phyloP scores from a whole-genome alignment of 1,140 invertebrate species.

The Drosophila subobscura region DNA sequence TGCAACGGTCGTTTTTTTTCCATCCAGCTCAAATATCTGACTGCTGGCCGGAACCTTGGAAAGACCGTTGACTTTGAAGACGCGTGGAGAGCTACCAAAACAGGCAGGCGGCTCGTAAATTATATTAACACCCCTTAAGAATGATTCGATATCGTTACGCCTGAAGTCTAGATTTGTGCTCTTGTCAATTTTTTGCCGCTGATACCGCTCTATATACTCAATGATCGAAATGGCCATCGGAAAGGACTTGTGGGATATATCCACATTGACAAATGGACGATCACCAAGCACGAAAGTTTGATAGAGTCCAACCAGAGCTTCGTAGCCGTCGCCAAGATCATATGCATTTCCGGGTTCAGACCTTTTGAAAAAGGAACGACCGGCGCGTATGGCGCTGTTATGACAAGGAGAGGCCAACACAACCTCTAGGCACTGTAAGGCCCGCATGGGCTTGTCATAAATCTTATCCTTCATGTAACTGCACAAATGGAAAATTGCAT shows the following conservation, averaged over 20 bases:
- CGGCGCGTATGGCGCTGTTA: conserved; percentile 85
- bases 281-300: conserved; percentile 90
- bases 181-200: neutral
- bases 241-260: conserved; percentile 89
- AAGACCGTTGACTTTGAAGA: conserved; percentile 85
- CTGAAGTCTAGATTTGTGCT: conserved; percentile 4
- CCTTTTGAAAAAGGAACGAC: conserved; percentile 83
- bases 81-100: conserved; percentile 55
- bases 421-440: conserved; percentile 92
- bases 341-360: conserved; percentile 36
- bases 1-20: conserved; percentile 78
- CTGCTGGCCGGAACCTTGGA: conserved; percentile 58
- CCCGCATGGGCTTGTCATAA: conserved; percentile 86
- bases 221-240: conserved; percentile 84
- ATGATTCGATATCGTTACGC: conserved; percentile 13
- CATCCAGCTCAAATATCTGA: conserved; percentile 79
- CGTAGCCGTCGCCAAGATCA: conserved; percentile 86
- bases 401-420: conserved; percentile 85
- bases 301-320: conserved; percentile 90
- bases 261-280: conserved; percentile 88
- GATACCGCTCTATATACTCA: conserved; percentile 67
- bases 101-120: conserved; percentile 58
- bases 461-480: conserved; percentile 75
- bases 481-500: neutral
- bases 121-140: conserved; percentile 60